phyloP scores from a whole-genome alignment of 2,113 vertebrate species.

The Scatophagus argus region DNA sequence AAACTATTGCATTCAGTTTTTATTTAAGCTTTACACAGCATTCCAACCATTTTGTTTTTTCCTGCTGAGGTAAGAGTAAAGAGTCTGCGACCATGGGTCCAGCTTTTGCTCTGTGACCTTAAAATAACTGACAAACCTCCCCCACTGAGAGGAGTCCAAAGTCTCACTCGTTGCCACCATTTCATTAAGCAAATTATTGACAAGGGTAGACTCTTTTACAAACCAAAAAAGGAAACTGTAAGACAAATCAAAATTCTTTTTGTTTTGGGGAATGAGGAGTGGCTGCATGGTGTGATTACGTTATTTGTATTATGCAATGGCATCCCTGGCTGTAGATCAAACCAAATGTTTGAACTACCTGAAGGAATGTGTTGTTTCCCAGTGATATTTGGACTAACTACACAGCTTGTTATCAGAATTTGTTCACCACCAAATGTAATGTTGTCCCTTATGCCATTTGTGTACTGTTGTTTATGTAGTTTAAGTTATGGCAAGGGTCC shows the following conservation, averaged over 20 bases:
- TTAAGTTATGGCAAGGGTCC: background rate
- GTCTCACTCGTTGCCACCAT: slow-evolving; percentile 50
- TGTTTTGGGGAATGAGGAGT: slow-evolving; percentile 57
- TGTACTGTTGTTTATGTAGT: background rate
- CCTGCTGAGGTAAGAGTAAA: too few relatives aligned
- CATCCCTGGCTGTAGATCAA: slow-evolving; percentile 45
- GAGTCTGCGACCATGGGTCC: background rate
- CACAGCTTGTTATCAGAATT: slow-evolving; percentile 35
- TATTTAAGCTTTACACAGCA: too few relatives aligned
- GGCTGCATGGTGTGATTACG: slow-evolving; percentile 23
- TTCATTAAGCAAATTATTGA: slow-evolving; percentile 79
- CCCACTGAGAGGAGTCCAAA: slow-evolving; percentile 72
- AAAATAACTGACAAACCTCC: slow-evolving; percentile 39
- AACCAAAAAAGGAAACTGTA: slow-evolving; percentile 15
- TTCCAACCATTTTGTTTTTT: too few relatives aligned
- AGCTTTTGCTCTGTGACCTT: slow-evolving; percentile 33
- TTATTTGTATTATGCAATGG: slow-evolving; percentile 51
- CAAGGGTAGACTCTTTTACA: slow-evolving; percentile 35
- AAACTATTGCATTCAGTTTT: too few relatives aligned
- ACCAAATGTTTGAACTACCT: slow-evolving; percentile 44
- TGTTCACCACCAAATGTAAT: slow-evolving; percentile 2
- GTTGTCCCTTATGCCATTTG: background rate
- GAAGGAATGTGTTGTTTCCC: slow-evolving; percentile 45
- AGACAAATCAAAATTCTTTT: slow-evolving; percentile 16
- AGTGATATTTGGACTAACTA: slow-evolving; percentile 11